Evolutionary conservation across 2,113 vertebrate genomes (phyloP).

Genomic region (Oriolus oriolus): DNA sequence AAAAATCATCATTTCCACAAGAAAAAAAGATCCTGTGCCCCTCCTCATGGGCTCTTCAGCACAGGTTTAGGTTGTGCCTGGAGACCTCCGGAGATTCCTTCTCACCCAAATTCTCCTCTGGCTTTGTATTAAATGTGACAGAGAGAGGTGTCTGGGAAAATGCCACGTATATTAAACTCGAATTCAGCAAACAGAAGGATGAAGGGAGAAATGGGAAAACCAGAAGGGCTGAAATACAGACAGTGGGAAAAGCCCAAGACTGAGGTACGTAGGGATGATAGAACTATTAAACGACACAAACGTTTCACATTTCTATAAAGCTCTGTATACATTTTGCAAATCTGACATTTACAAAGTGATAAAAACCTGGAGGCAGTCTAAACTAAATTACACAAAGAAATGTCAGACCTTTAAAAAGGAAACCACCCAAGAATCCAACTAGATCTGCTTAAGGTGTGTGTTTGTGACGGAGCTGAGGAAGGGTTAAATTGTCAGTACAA

Average conservation of each 20-base stretch:
- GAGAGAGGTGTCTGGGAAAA: background rate
- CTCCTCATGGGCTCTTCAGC: background rate
- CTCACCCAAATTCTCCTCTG: background rate
- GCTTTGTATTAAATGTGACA: background rate
- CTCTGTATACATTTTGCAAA: background rate
- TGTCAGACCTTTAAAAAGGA: background rate
- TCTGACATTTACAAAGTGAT: conserved; percentile 23
- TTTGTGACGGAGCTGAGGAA: background rate
- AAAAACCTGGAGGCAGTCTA: background rate
- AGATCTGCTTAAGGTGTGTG: background rate
- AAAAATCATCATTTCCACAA: background rate
- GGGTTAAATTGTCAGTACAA: background rate
- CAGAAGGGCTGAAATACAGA: background rate
- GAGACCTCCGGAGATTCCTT: background rate
- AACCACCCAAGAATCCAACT: background rate
- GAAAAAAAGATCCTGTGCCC: background rate
- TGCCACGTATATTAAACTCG: background rate
- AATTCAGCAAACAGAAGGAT: background rate
- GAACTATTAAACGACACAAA: background rate
- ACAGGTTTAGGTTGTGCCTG: background rate
- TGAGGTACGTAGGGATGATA: background rate
- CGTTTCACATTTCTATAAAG: background rate
- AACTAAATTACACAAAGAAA: background rate
- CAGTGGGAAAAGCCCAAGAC: background rate
- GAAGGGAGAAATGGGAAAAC: background rate